These are phyloP conservation scores for Drosophila emarginata DNA, from an alignment of 2,888 invertebrate species.

Conservation along the genomic window DNA sequence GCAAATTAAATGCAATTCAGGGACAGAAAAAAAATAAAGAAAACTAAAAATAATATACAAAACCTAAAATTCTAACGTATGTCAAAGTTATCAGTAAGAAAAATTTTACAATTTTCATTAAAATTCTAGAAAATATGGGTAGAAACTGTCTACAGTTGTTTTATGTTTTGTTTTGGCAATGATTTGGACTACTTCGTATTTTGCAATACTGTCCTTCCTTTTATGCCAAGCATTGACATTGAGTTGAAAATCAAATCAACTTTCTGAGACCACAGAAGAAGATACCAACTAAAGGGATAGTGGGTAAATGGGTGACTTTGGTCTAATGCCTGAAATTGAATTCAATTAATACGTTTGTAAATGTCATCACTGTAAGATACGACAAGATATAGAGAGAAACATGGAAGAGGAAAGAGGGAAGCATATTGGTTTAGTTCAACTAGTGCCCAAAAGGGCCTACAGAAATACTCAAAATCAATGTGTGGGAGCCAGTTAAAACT, in stretches of 20 bases:
- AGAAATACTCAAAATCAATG: not conserved
- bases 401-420: not conserved
- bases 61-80: constrained; percentile 10
- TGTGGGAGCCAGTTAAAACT: not conserved
- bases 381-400: not conserved
- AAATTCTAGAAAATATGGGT: constrained; percentile 36
- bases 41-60: constrained; percentile 8
- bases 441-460: not conserved
- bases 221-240: constrained; percentile 50
- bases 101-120: constrained; percentile 33
- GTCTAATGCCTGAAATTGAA: constrained; percentile 53
- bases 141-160: constrained; percentile 8
- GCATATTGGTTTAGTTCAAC: constrained; percentile 8
- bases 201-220: not conserved
- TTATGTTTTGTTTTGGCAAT: not conserved
- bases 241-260: constrained; percentile 62
- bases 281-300: not conserved
- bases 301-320: not conserved
- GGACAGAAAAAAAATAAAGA: constrained; percentile 3
- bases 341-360: constrained; percentile 64
- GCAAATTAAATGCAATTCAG: constrained; percentile 25
- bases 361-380: constrained; percentile 35
- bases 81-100: constrained; percentile 25
- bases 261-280: constrained; percentile 29
- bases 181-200: not conserved